These are phyloP conservation scores for Leptoclinus maculatus DNA, from an alignment of 2,797 vertebrate species.

Conservation along the genomic window DNA sequence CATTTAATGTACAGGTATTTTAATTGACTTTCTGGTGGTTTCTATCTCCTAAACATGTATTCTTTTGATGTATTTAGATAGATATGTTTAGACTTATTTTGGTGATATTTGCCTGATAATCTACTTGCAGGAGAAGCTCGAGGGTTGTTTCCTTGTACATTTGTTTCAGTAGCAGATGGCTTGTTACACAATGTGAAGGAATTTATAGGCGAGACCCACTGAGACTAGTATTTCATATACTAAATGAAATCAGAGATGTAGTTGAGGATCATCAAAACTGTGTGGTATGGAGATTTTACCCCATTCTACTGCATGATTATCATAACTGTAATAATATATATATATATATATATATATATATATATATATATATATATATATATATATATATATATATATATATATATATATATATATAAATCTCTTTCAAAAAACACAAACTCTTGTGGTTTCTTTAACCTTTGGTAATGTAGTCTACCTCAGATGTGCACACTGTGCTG, in stretches of 20 bases:
- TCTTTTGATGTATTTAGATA: not conserved
- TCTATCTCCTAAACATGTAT: not conserved
- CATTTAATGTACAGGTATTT: not conserved
- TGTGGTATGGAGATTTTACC: not conserved
- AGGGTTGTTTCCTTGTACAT: not conserved
- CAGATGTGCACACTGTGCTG: conserved; percentile 34
- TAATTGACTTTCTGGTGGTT: not conserved
- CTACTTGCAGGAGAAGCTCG: not conserved
- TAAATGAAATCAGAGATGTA: not conserved
- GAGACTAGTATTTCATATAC: not conserved
- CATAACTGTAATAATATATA: not conserved
- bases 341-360: too few species aligned
- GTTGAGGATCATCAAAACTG: fast-evolving
- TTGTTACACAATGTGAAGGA: not conserved
- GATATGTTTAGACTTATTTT: not conserved
- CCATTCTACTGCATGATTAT: not conserved
- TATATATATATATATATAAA: too few species aligned
- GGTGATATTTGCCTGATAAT: conserved; percentile 14
- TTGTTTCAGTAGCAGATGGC: not conserved
- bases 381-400: too few species aligned
- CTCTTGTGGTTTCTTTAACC: conserved; percentile 24
- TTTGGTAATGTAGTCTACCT: conserved; percentile 17
- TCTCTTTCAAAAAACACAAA: not conserved
- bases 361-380: too few species aligned
- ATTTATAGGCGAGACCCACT: not conserved